A percentile compares a stretch with the other conserved stretches of the same genome.
Conservation (phyloP, 2,113 vertebrate genomes). For the Enhydra lutris region DNA sequence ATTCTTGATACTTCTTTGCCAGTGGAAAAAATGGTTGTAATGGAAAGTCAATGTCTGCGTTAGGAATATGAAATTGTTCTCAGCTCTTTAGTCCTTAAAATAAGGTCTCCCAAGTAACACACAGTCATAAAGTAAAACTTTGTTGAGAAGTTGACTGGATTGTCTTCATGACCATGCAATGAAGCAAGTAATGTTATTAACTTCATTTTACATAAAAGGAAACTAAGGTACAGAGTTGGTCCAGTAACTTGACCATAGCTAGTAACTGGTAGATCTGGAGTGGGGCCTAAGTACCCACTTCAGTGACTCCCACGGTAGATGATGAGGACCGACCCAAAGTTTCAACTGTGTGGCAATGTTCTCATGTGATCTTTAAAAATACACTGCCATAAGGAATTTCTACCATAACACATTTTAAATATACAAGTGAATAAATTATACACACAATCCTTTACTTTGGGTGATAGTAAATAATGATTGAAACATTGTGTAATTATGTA, state of each 20-base stretch:
- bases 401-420: neutral
- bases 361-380: neutral
- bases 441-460: neutral
- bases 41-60: neutral
- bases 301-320: neutral
- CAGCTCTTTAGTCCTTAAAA: conserved; percentile 24
- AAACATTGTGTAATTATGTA: neutral
- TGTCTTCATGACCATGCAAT: neutral
- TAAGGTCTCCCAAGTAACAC: neutral
- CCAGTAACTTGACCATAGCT: neutral
- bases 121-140: neutral
- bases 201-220: neutral
- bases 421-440: neutral
- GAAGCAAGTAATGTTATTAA: neutral
- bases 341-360: neutral
- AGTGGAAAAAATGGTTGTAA: neutral
- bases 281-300: neutral
- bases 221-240: neutral
- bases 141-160: neutral
- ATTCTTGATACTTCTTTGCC: neutral
- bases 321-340: neutral
- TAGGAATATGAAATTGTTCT: conserved; percentile 14
- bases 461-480: neutral
- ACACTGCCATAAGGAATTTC: neutral
- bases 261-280: neutral